Evolutionary conservation across 2,113 vertebrate genomes (phyloP).

Genomic region (Osmerus eperlanus): DNA sequence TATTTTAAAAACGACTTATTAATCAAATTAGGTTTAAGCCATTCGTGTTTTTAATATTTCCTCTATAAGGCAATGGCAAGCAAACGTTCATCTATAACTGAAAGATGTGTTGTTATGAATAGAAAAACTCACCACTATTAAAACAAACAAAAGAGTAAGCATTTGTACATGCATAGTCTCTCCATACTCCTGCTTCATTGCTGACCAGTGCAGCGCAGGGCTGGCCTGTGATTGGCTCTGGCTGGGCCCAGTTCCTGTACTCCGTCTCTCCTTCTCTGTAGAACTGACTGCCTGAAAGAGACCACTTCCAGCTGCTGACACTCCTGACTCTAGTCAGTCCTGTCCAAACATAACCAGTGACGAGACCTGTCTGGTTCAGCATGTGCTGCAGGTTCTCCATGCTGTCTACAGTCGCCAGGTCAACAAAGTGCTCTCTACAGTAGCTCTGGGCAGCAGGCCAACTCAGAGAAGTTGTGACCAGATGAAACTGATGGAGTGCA

Average conservation of each 20-base stretch:
- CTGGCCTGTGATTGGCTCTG: neutral
- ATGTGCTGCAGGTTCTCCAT: neutral
- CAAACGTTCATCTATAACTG: neutral
- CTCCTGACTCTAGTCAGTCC: constrained; percentile 7
- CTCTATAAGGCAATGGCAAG: too few species aligned
- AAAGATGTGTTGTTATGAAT: neutral
- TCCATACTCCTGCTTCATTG: neutral
- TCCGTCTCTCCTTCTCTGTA: neutral
- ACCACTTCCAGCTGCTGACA: constrained; percentile 9
- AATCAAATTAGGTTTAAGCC: too few species aligned
- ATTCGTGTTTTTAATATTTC: too few species aligned
- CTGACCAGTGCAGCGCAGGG: neutral
- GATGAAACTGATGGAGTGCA: neutral
- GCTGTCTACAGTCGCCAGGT: constrained; percentile 9
- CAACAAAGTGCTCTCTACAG: constrained; percentile 12
- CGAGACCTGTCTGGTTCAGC: too few species aligned
- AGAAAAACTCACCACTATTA: neutral
- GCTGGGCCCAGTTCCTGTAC: neutral
- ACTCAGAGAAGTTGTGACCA: rapidly evolving
- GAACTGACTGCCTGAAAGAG: neutral
- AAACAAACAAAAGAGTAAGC: neutral
- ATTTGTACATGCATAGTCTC: neutral
- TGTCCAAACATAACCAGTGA: constrained; percentile 18
- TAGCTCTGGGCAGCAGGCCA: constrained; percentile 10
- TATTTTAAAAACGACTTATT: too few species aligned